phyloP scores from a whole-genome alignment of 2,888 invertebrate genomes.

The Andrena bucephala region DNA sequence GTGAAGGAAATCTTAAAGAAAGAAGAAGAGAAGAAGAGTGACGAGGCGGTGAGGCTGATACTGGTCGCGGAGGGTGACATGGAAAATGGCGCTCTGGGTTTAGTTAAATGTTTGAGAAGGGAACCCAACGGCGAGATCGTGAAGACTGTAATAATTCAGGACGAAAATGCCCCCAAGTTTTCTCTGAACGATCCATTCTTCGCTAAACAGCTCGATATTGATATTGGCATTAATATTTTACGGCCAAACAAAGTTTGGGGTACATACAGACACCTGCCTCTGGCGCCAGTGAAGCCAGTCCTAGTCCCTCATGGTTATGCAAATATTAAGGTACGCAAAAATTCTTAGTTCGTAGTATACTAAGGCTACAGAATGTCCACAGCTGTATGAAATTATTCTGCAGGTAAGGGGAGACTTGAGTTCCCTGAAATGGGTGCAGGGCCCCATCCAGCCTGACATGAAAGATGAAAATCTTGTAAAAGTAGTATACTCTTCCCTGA shows the following conservation, averaged over 20 bases:
- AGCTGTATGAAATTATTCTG: neutral
- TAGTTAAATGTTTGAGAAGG: slow-evolving; percentile 93
- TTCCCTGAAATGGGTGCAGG: slow-evolving; percentile 93
- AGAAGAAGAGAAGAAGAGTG: slow-evolving; percentile 84
- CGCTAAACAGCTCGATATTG: slow-evolving; percentile 88
- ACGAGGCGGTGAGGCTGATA: slow-evolving; percentile 86
- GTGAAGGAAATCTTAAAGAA: slow-evolving; percentile 78
- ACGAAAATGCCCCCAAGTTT: slow-evolving; percentile 88
- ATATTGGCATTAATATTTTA: slow-evolving; percentile 92
- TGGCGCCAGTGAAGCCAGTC: slow-evolving; percentile 86
- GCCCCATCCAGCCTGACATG: slow-evolving; percentile 83
- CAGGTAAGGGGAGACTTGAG: slow-evolving; percentile 93
- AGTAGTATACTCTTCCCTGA: slow-evolving; percentile 92
- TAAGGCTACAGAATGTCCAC: neutral
- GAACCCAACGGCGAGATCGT: slow-evolving; percentile 89
- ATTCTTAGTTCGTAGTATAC: neutral
- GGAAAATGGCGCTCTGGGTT: slow-evolving; percentile 91
- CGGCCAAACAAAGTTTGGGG: slow-evolving; percentile 88
- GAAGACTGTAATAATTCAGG: slow-evolving; percentile 88
- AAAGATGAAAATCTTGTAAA: slow-evolving; percentile 82
- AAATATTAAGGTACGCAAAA: slow-evolving; percentile 87
- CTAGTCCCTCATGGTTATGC: slow-evolving; percentile 90
- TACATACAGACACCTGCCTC: slow-evolving; percentile 92
- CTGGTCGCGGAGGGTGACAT: slow-evolving; percentile 89
- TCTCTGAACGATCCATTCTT: slow-evolving; percentile 89